These are phyloP conservation scores for Synergus gifuensis DNA, from an alignment of 2,888 invertebrate species.

Conservation along the genomic window DNA sequence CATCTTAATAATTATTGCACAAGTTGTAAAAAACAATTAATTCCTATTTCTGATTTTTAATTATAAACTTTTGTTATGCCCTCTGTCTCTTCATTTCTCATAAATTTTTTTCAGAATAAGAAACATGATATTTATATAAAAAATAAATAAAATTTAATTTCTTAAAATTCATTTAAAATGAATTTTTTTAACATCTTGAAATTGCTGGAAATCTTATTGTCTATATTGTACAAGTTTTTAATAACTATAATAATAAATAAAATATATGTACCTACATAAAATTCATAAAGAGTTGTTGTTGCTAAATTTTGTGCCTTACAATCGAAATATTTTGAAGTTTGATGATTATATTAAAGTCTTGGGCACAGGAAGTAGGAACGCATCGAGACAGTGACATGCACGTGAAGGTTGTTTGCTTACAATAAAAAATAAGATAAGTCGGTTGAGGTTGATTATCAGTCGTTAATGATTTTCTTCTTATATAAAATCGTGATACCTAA, in stretches of 20 bases:
- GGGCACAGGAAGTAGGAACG: not conserved
- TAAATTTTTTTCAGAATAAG: too few species aligned
- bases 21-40: not conserved
- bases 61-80: too few species aligned
- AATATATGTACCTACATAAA: not conserved
- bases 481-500: not conserved
- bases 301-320: not conserved
- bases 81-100: too few species aligned
- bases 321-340: not conserved
- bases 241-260: not conserved
- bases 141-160: too few species aligned
- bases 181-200: too few species aligned
- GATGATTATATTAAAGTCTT: not conserved
- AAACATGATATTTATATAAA: too few species aligned
- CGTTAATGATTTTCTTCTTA: conserved; percentile 10
- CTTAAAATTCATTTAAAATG: too few species aligned
- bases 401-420: conserved; percentile 16
- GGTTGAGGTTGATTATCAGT: conserved; percentile 3
- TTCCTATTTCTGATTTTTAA: too few species aligned
- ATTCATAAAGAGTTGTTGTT: not conserved
- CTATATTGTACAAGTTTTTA: not conserved
- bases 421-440: conserved; percentile 16
- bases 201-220: too few species aligned
- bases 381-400: not conserved
- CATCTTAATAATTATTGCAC: not conserved